Base-by-base conservation (phyloP, 1,140 invertebrate genomes). In the Gyrodactylus salaris region DNA sequence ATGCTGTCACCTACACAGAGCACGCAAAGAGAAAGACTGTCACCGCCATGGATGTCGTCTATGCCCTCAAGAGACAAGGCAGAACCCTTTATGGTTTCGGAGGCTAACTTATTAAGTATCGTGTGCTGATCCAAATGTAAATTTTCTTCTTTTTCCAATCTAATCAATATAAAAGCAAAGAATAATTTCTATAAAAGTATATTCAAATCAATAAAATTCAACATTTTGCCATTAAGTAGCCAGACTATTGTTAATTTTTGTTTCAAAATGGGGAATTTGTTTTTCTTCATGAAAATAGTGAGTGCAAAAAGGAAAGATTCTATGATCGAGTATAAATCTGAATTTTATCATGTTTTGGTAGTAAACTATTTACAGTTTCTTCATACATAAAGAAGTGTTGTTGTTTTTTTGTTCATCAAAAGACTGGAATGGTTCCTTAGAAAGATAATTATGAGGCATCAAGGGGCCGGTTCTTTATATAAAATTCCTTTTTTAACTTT, bases 31-130 rank as follows among this genome's bases (percentile, higher is more conserved):
- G 87, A 75, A 89, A 88, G 81, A 89, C 87, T 22, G 83, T 85
- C 34, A 89, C 87, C 16, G 87, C 87, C 72, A 89, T 89, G 87
- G 87, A 89, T 78, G 87, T 89, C 20, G 88, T 89, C 23, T 89
- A 89, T 77, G 87, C 87, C 25, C 80, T 89, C 76, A 89, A 89
- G 79, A 81, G 87, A 70, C 87, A 89, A 82, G 88, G 88, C 27
- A 82, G 87, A 70, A 85, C 83, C 27, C 77, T 85, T 21, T 85
- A 84, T 77, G 83, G 84, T 76, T 85, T 85, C 76, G 84, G 84
- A 34, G 84, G 83, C 76, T 84, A 82, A 80, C 75, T 27, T 1
- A 70, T 34, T 71, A 24, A 25, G 25, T 69, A 23, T 16, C n/a
- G 7, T 16, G 7, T 54, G 34, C 7, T 16, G 34, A 54, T 54